A percentile compares a stretch with the other conserved stretches of the same genome.
phyloP scores from a whole-genome alignment of 2,888 invertebrate species.

The Apodemia duryi region DNA sequence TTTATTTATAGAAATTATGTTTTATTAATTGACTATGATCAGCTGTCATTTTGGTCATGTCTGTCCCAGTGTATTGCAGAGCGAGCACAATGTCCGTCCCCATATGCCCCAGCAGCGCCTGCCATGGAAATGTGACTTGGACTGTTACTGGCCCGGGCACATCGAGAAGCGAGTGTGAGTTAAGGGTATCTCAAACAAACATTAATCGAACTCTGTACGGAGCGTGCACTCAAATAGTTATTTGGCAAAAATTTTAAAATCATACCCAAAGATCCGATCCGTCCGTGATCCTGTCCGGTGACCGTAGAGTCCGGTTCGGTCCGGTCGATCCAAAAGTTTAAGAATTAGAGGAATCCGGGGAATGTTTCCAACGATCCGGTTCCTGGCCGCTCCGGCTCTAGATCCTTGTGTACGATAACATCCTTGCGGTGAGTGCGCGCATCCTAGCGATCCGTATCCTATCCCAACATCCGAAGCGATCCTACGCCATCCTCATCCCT shows the following conservation, averaged over 20 bases:
- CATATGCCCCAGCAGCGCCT: background rate
- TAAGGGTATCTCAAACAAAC: constrained; percentile 51
- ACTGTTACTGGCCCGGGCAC: constrained; percentile 37
- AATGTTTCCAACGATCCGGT: constrained; percentile 32
- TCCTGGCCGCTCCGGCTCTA: constrained; percentile 39
- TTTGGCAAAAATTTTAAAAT: constrained; percentile 65
- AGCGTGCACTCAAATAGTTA: constrained; percentile 74
- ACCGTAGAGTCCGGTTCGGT: constrained; percentile 17
- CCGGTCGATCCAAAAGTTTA: constrained; percentile 5
- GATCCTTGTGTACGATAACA: constrained; percentile 31
- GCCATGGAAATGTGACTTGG: constrained; percentile 14
- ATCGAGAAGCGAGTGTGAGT: constrained; percentile 67
- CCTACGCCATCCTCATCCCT: constrained; percentile 47
- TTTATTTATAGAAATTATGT: too few species aligned
- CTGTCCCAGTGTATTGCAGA: background rate
- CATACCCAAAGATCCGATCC: constrained; percentile 64
- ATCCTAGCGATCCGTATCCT: constrained; percentile 28
- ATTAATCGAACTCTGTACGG: constrained; percentile 49
- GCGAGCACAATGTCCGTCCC: constrained; percentile 2
- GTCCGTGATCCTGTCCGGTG: constrained; percentile 39
- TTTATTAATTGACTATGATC: too few species aligned
- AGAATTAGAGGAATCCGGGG: constrained; percentile 24
- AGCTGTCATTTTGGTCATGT: background rate
- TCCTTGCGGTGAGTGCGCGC: constrained; percentile 39
- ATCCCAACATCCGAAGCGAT: constrained; percentile 28